These are phyloP conservation scores for Menidia beryllina DNA, from an alignment of 2,113 vertebrate genomes.

Conservation along the genomic window DNA sequence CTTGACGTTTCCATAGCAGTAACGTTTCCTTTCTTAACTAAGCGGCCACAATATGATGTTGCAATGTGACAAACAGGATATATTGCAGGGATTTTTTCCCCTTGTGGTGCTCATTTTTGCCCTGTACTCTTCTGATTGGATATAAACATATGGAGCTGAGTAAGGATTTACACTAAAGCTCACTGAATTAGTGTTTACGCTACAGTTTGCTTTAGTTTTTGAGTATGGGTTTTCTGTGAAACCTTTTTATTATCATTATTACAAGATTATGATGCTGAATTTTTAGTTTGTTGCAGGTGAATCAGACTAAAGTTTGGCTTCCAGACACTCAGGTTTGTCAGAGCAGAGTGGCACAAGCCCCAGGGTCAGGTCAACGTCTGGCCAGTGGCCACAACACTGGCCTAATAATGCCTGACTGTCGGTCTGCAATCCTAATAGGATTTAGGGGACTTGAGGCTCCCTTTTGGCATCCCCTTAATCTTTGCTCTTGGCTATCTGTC, in stretches of 20 bases:
- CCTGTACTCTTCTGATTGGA: conserved; percentile 19
- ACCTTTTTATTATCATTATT: neutral
- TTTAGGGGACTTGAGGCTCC: conserved; percentile 53
- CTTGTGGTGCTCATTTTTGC: conserved; percentile 6
- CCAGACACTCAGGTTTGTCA: conserved; percentile 21
- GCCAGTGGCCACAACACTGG: conserved; percentile 36
- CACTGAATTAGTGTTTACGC: conserved; percentile 30
- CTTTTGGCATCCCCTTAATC: conserved; percentile 55
- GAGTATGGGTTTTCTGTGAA: conserved; percentile 46
- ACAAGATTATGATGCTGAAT: neutral
- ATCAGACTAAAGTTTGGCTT: conserved; percentile 12
- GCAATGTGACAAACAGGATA: conserved; percentile 18
- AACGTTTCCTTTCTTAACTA: conserved; percentile 19
- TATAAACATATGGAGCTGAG: conserved; percentile 29
- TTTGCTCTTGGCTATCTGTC: conserved; percentile 52
- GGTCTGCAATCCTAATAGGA: conserved; percentile 53
- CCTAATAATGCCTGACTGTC: conserved; percentile 66
- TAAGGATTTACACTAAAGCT: conserved; percentile 40
- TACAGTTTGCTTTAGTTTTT: conserved; percentile 57
- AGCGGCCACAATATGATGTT: conserved; percentile 23
- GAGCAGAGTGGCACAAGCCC: conserved; percentile 37
- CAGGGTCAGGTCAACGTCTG: conserved; percentile 55
- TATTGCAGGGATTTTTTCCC: conserved; percentile 20
- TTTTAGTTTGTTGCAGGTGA: conserved; percentile 14
- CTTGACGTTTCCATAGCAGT: conserved; percentile 32